These are phyloP conservation scores for Cichlasoma orientale DNA, from an alignment of 2,797 vertebrate genomes.

Conservation along the genomic window DNA sequence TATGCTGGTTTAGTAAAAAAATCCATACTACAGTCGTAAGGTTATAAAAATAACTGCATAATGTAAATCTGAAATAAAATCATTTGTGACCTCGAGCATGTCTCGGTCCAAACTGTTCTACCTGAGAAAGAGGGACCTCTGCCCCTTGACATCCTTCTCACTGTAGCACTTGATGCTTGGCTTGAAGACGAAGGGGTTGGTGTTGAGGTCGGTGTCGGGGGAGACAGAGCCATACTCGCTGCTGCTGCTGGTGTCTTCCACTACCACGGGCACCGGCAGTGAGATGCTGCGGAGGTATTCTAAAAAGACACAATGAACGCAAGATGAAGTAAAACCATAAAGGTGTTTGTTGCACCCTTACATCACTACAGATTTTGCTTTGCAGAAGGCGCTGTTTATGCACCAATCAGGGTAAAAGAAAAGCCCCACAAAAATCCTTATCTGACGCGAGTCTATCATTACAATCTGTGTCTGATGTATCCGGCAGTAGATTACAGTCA, in stretches of 20 bases:
- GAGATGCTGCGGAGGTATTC: conserved; percentile 97
- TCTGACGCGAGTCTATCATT: too few species aligned
- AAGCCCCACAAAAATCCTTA: too few species aligned
- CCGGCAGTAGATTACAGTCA: conserved; percentile 4
- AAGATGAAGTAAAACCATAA: not conserved
- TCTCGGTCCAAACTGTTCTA: conserved; percentile 49
- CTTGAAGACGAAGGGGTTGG: conserved; percentile 95
- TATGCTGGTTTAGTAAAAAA: not conserved
- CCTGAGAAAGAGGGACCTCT: conserved; percentile 92
- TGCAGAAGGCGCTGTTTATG: not conserved
- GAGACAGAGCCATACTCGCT: conserved; percentile 98
- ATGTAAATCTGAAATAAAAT: not conserved
- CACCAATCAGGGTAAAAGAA: not conserved
- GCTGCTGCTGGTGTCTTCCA: conserved; percentile 97
- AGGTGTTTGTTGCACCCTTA: not conserved
- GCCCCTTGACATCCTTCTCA: conserved; percentile 91
- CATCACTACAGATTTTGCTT: not conserved
- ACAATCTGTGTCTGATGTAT: not conserved
- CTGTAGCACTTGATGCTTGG: conserved; percentile 93
- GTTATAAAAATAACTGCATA: not conserved
- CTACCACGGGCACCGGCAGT: conserved; percentile 94
- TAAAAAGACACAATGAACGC: conserved; percentile 45
- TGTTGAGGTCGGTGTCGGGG: conserved; percentile 94
- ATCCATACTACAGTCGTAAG: not conserved
- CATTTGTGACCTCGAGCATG: not conserved